Evolutionary conservation across 2,888 invertebrate species (phyloP).

Genomic region (Epinotia demarniana): DNA sequence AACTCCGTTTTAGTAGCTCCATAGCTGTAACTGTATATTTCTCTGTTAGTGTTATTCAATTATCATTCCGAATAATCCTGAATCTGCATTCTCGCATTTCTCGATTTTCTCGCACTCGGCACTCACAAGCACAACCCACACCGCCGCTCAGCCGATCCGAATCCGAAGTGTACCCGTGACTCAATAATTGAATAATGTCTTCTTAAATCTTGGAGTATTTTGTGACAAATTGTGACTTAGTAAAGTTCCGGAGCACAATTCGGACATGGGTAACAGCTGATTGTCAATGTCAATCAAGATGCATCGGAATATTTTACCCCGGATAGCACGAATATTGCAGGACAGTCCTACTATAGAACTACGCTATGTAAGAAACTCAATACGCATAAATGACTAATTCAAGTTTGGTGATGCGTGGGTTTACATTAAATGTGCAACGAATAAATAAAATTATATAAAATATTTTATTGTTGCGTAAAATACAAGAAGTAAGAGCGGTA

Average conservation of each 20-base stretch:
- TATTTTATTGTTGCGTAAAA: too few species aligned
- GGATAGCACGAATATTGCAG: background rate
- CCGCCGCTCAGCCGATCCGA: background rate
- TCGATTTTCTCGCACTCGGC: too few species aligned
- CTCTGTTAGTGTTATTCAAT: conserved; percentile 1
- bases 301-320: background rate
- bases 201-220: background rate
- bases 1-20: conserved; percentile 46
- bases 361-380: too few species aligned
- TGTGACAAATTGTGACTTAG: background rate
- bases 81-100: background rate
- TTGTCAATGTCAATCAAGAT: conserved; percentile 3
- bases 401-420: too few species aligned
- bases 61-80: background rate
- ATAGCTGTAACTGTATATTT: conserved; percentile 11
- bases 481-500: background rate
- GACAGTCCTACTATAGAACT: too few species aligned
- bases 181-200: too few species aligned
- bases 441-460: too few species aligned
- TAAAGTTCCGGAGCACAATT: background rate
- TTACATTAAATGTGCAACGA: too few species aligned
- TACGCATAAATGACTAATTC: too few species aligned
- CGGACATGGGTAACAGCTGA: conserved; percentile 26
- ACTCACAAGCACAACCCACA: background rate
- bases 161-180: background rate